phyloP scores from a whole-genome alignment of 2,113 vertebrate genomes.

The Mellivora capensis region DNA sequence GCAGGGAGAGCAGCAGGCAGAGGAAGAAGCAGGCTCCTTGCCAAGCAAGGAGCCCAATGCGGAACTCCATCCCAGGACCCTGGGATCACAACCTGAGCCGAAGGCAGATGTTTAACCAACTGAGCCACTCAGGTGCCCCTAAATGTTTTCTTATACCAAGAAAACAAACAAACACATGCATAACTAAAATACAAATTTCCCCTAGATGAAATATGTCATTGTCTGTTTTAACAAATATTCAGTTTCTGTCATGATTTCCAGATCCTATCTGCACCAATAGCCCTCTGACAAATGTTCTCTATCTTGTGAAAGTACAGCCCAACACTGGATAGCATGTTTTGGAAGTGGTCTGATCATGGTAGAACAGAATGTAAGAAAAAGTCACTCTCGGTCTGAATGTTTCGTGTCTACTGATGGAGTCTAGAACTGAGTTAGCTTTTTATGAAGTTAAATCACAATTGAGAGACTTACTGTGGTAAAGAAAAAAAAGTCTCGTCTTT shows the following conservation, averaged over 20 bases:
- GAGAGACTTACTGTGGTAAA: not conserved
- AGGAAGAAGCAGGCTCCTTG: no score
- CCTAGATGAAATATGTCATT: not conserved
- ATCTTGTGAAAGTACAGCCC: not conserved
- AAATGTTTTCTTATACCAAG: not conserved
- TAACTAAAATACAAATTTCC: not conserved
- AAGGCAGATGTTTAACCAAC: no score
- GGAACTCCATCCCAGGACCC: no score
- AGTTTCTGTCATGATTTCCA: not conserved
- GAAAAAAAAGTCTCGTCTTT: not conserved
- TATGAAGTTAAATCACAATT: not conserved
- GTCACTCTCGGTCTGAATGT: not conserved
- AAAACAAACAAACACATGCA: not conserved
- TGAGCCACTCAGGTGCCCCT: not conserved
- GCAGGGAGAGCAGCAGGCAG: no score
- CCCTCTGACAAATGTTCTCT: not conserved
- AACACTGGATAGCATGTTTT: no score
- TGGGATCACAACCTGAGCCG: no score
- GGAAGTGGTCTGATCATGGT: not conserved
- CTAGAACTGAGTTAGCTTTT: not conserved
- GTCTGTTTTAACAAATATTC: not conserved
- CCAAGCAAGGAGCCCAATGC: no score
- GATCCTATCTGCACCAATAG: not conserved
- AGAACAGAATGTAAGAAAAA: not conserved
- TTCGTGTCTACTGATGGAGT: rapidly evolving